Conservation (phyloP, 2,113 vertebrate species). For the Nansenia antarctica region DNA sequence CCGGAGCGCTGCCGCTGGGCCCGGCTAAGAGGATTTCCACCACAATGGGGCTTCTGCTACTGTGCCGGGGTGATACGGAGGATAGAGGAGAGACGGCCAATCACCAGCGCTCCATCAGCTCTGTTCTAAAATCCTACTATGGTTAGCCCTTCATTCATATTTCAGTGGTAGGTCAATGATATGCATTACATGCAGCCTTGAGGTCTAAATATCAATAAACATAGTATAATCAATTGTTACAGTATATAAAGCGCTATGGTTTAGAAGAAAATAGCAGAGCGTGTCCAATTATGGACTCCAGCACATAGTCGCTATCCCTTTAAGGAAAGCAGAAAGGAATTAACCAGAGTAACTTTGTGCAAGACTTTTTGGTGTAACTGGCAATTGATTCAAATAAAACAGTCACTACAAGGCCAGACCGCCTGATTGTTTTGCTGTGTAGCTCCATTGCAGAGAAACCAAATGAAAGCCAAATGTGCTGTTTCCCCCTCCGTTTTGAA, state of each 20-base stretch:
- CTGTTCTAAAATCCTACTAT: slow-evolving; percentile 16
- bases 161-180: slow-evolving; percentile 2
- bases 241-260: background rate
- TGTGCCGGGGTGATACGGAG: slow-evolving; percentile 23
- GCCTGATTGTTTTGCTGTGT: too few species aligned
- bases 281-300: too few species aligned
- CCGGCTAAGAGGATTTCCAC: slow-evolving; percentile 53
- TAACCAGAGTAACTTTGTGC: too few species aligned
- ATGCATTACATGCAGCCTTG: background rate
- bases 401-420: too few species aligned
- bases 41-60: slow-evolving; percentile 38
- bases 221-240: background rate
- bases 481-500: too few species aligned
- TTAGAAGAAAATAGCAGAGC: background rate
- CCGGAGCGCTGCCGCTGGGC: slow-evolving; percentile 27
- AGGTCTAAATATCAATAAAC: background rate
- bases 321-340: too few species aligned
- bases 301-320: too few species aligned
- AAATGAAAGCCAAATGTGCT: too few species aligned
- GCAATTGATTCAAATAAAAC: too few species aligned
- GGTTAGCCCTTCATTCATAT: slow-evolving; percentile 25
- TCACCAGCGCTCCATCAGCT: slow-evolving; percentile 16
- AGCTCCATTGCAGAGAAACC: too few species aligned
- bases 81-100: slow-evolving; percentile 30
- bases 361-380: too few species aligned